Evolutionary conservation across 1,140 invertebrate genomes (phyloP), one percentile per base, ranked within the genome.

Genomic region (Tigriopus japonicus): DNA sequence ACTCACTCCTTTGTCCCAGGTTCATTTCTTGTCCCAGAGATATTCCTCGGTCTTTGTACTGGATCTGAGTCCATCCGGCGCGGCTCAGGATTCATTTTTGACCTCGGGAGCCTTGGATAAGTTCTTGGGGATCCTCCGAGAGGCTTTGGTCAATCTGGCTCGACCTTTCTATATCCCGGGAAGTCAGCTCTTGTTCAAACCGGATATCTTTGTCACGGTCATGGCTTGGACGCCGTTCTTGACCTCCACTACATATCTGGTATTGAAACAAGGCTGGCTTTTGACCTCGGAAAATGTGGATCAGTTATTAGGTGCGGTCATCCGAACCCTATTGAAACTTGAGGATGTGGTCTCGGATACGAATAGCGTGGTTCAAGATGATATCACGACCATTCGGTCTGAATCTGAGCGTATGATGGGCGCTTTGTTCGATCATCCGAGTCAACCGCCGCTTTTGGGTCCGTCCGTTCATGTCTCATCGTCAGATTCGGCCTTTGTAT

Each of bases 201-300:
- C 85, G 54, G 76, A 82, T 65, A 76, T 89, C 62, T 85, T 81
- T 71, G 74, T 86, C 15, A 85, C 84, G 65, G 79, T 87, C 64
- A 82, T 87, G 71, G 83, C 81, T 13, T 83, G 87, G 70, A 84
- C 82, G 21, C 83, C 85, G 59, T 84, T 86, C 71, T 79, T 85
- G 64, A 78, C 77, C 52, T 81, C 75, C 64, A 78, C 78, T 40
- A 78, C 78, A 40, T 81, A 85, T 70, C 82, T 85, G 76, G 78
- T 79, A 68, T 62, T 62, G 59, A 40, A 64, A 42, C 28, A 59
- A 74, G 84, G 84, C 59, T 81, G 83, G 71, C 69, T 79, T 62
- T 71, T 86, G 42, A 80, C 77, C 56, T 65, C 70, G 45, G 69
- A 76, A 35, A 86, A 85, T 69, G 70, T 84, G 24, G 70, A 74